phyloP scores from a whole-genome alignment of 2,797 vertebrate species.

The Pangasius krempfi region DNA sequence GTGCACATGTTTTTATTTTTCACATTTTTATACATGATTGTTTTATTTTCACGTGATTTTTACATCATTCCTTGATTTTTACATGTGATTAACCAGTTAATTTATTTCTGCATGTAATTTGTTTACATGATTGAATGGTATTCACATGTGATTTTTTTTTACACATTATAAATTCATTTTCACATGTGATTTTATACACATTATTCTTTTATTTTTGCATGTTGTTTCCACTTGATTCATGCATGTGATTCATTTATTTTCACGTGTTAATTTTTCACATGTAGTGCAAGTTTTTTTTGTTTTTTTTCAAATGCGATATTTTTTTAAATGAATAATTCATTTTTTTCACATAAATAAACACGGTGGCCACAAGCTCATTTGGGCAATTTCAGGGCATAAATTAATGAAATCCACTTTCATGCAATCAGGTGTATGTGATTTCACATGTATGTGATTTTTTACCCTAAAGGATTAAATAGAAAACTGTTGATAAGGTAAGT shows the following conservation, averaged over 20 bases:
- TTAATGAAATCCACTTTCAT: background rate
- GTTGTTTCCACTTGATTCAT: too few relatives aligned
- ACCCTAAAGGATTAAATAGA: background rate
- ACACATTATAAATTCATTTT: too few relatives aligned
- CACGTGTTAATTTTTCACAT: too few relatives aligned
- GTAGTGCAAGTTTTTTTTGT: too few relatives aligned
- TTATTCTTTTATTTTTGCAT: too few relatives aligned
- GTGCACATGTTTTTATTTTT: background rate
- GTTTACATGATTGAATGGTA: background rate
- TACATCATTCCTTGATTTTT: background rate
- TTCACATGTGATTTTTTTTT: too few relatives aligned
- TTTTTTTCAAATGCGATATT: too few relatives aligned
- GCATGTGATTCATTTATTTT: too few relatives aligned
- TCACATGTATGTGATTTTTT: background rate
- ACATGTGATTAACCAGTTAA: background rate
- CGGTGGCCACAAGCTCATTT: background rate
- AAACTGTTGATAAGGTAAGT: slow-evolving; percentile 11
- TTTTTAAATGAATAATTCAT: too few relatives aligned
- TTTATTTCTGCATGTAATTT: background rate
- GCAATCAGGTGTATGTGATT: background rate
- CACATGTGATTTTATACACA: too few relatives aligned
- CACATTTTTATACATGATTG: background rate
- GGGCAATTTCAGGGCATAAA: background rate
- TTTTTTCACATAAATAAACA: background rate
- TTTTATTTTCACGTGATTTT: background rate